These are phyloP conservation scores for Pituophis catenifer DNA, from an alignment of 2,113 vertebrate species.

Conservation along the genomic window DNA sequence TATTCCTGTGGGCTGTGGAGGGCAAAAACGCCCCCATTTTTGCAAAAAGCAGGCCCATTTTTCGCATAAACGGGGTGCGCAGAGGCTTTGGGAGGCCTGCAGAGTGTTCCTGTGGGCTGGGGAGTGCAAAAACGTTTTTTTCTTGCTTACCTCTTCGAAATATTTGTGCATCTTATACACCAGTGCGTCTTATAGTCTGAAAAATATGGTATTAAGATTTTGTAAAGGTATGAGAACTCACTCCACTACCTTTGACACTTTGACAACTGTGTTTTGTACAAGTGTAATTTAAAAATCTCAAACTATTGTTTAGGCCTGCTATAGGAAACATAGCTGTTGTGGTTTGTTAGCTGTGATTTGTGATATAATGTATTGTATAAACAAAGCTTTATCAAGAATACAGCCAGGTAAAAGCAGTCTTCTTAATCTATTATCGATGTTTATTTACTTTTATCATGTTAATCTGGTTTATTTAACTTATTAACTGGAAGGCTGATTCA, in stretches of 20 bases:
- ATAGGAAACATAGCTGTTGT: not conserved
- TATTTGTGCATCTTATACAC: too few relatives aligned
- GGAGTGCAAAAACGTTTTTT: too few relatives aligned
- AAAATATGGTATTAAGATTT: not conserved
- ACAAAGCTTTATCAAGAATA: not conserved
- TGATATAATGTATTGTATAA: not conserved
- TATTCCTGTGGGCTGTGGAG: too few relatives aligned
- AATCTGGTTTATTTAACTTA: not conserved
- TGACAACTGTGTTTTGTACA: not conserved
- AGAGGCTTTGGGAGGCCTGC: too few relatives aligned
- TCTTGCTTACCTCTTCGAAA: too few relatives aligned
- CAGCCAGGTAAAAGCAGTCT: not conserved
- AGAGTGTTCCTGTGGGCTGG: too few relatives aligned
- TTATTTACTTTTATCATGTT: not conserved
- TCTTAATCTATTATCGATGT: not conserved
- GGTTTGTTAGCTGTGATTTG: not conserved
- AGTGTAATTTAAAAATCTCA: not conserved
- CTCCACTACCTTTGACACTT: not conserved
- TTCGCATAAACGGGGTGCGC: too few relatives aligned
- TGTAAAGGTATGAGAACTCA: not conserved
- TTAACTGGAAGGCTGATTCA: not conserved
- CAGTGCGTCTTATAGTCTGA: too few relatives aligned
- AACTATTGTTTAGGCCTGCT: not conserved
- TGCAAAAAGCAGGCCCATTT: too few relatives aligned
- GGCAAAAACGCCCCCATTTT: too few relatives aligned